phyloP scores from a whole-genome alignment of 2,113 vertebrate species.

The Prionailurus viverrinus region DNA sequence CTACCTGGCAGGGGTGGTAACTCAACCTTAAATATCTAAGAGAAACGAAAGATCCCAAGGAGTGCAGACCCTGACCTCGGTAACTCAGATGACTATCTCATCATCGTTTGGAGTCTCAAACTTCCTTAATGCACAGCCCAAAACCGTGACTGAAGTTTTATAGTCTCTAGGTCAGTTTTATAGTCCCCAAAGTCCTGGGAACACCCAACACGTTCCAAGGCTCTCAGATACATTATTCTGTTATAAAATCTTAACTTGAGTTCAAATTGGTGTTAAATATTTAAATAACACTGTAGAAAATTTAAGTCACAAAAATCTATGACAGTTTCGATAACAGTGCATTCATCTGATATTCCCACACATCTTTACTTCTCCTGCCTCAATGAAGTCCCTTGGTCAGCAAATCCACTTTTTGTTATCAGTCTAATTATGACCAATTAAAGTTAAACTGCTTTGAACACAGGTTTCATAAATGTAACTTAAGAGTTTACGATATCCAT shows the following conservation, averaged over 20 bases:
- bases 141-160: neutral
- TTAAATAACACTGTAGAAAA: neutral
- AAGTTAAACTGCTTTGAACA: constrained; percentile 51
- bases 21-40: constrained; percentile 24
- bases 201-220: neutral
- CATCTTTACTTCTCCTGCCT: neutral
- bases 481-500: constrained; percentile 36
- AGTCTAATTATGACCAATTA: constrained; percentile 46
- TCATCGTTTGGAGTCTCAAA: neutral
- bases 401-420: neutral
- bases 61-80: neutral
- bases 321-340: neutral
- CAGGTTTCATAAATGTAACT: constrained; percentile 55
- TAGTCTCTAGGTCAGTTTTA: neutral
- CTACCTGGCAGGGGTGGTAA: constrained; percentile 36
- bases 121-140: neutral
- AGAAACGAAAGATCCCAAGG: constrained; percentile 35
- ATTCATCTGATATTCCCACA: neutral
- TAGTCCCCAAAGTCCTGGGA: neutral
- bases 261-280: constrained; percentile 8
- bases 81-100: neutral
- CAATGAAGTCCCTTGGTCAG: neutral
- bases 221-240: constrained; percentile 6
- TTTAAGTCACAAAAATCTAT: constrained; percentile 7
- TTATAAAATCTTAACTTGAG: constrained; percentile 40